Evolutionary conservation across 1,140 invertebrate species (phyloP).

Genomic region (Ooceraea biroi): DNA sequence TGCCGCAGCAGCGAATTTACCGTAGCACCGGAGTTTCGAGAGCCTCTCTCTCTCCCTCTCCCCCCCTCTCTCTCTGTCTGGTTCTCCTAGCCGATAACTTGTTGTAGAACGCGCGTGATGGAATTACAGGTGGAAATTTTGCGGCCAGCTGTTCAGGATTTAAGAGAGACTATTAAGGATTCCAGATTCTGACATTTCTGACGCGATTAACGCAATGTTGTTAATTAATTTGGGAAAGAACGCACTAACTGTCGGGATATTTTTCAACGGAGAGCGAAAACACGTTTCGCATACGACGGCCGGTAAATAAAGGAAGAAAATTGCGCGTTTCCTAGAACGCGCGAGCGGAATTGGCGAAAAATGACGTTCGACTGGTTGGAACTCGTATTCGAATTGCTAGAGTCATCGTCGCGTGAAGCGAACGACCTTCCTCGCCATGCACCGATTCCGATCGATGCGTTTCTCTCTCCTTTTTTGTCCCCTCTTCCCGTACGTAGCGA

Average conservation of each 20-base stretch:
- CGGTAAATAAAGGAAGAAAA: neutral
- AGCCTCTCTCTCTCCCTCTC: too few species aligned
- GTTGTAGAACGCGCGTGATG: too few species aligned
- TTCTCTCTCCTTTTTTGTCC: neutral
- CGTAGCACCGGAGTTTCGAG: neutral
- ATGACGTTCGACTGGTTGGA: conserved; percentile 16
- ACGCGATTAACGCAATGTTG: too few species aligned
- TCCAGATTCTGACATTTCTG: too few species aligned
- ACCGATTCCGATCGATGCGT: conserved; percentile 38
- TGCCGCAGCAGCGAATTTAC: neutral
- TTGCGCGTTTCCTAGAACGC: neutral
- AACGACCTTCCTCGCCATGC: conserved; percentile 36
- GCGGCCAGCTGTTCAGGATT: too few species aligned
- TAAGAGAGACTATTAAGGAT: too few species aligned
- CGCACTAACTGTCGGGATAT: too few species aligned
- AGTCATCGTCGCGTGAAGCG: conserved; percentile 46
- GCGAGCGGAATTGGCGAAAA: conserved; percentile 10
- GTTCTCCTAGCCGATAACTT: too few species aligned
- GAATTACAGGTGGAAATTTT: too few species aligned
- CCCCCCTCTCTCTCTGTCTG: too few species aligned
- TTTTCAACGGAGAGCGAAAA: neutral
- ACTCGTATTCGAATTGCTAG: conserved; percentile 20
- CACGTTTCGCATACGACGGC: neutral
- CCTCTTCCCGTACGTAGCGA: neutral
- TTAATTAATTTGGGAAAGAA: too few species aligned